phyloP scores from a whole-genome alignment of 2,113 vertebrate genomes.

The Benitochromis conjunctus region DNA sequence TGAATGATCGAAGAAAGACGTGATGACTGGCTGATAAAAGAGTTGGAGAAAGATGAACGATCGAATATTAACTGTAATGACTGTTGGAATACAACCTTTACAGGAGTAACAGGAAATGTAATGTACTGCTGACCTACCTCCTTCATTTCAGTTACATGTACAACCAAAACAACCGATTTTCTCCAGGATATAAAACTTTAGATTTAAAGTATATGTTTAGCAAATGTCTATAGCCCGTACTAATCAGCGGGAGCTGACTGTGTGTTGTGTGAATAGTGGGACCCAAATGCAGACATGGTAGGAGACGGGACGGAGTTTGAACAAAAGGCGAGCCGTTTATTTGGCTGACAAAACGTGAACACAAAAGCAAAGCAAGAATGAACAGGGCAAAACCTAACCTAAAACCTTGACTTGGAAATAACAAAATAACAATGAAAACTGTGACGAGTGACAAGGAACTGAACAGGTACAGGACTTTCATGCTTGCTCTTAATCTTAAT shows the following conservation, averaged over 20 bases:
- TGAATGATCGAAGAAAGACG: constrained; percentile 10
- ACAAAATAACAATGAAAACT: no score
- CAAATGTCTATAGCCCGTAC: background rate
- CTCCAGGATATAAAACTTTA: background rate
- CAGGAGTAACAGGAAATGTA: background rate
- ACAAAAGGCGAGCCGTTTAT: no score
- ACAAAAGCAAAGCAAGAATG: no score
- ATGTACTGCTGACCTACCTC: background rate
- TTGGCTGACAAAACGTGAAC: no score
- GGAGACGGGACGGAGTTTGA: no score
- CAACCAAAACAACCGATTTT: background rate
- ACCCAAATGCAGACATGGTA: no score
- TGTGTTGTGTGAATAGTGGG: no score
- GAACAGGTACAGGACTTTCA: background rate
- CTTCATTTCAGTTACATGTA: background rate
- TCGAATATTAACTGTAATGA: background rate
- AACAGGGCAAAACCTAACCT: no score
- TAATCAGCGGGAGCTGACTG: no score
- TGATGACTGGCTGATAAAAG: background rate
- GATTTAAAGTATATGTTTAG: background rate
- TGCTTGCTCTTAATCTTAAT: background rate
- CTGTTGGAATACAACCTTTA: background rate
- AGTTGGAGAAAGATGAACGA: background rate
- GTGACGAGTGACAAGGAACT: no score
- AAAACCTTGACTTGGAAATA: no score